Evolutionary conservation across 2,113 vertebrate genomes (phyloP).

Genomic region (Crotalus viridis): DNA sequence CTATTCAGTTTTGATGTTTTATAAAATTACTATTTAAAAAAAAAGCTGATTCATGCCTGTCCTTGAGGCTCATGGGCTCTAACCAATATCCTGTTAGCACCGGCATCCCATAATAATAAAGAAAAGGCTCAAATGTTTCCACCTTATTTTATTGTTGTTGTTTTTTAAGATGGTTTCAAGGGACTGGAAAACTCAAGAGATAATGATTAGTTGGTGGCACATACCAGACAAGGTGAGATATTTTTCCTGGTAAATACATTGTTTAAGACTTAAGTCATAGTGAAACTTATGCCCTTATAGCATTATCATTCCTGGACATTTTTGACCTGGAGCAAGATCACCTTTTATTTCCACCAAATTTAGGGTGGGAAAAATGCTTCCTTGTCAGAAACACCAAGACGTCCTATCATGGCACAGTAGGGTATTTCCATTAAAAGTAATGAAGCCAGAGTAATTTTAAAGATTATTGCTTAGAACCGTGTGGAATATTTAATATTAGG

Average conservation of each 20-base stretch:
- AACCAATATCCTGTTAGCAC: neutral
- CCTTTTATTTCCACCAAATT: constrained; percentile 6
- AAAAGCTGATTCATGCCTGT: neutral
- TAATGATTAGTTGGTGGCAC: neutral
- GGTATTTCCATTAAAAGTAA: constrained; percentile 33
- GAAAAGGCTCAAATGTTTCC: neutral
- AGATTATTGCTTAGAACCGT: constrained; percentile 35
- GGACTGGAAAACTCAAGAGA: neutral
- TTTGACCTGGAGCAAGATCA: neutral
- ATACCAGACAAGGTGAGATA: neutral
- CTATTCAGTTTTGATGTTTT: neutral
- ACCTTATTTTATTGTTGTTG: neutral
- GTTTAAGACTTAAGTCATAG: neutral
- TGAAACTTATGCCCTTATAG: too few species aligned
- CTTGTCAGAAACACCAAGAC: neutral
- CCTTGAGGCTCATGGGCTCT: neutral
- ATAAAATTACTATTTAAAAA: neutral
- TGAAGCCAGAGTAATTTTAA: constrained; percentile 38
- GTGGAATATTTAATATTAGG: constrained; percentile 45
- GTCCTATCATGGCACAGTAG: neutral
- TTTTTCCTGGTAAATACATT: neutral
- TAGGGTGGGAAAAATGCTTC: constrained; percentile 8
- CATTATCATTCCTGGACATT: neutral
- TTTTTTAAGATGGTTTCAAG: neutral
- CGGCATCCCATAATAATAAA: neutral